These are phyloP conservation scores for Mesitornis unicolor DNA, from an alignment of 2,113 vertebrate genomes.

Conservation along the genomic window DNA sequence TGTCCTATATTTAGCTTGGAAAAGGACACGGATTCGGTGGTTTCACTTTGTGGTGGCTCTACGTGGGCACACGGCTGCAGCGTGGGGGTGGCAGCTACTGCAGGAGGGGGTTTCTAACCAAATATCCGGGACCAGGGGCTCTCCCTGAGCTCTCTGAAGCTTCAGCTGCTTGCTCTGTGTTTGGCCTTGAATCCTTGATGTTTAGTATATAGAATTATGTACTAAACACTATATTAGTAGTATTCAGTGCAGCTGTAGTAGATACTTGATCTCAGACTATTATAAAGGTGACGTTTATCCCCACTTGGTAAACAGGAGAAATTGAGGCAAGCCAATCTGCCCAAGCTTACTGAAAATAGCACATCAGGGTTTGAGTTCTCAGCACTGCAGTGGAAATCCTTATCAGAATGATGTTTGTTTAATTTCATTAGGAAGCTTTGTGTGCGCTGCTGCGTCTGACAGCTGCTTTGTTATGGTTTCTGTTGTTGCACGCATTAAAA, in stretches of 20 bases:
- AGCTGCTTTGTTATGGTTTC: neutral
- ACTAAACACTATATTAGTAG: too few species aligned
- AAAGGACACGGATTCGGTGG: neutral
- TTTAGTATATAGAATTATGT: too few species aligned
- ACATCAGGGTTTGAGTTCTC: neutral
- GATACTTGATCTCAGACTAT: neutral
- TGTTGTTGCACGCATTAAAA: neutral
- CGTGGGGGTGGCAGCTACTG: neutral
- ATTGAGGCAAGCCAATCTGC: neutral
- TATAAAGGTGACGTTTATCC: neutral
- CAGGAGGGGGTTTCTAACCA: neutral
- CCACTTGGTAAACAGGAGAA: neutral
- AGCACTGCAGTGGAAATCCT: neutral
- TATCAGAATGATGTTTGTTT: neutral
- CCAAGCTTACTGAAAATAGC: neutral
- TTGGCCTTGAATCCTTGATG: neutral
- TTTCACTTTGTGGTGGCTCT: neutral
- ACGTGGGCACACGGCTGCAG: neutral
- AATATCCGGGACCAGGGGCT: neutral
- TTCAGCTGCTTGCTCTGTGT: neutral
- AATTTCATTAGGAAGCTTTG: neutral
- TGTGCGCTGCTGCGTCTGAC: neutral
- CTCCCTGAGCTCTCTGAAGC: neutral
- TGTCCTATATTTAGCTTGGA: constrained; percentile 24
- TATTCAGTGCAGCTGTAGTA: neutral